Conservation (phyloP, 2,797 vertebrate genomes). For the Gephyroberyx darwinii region DNA sequence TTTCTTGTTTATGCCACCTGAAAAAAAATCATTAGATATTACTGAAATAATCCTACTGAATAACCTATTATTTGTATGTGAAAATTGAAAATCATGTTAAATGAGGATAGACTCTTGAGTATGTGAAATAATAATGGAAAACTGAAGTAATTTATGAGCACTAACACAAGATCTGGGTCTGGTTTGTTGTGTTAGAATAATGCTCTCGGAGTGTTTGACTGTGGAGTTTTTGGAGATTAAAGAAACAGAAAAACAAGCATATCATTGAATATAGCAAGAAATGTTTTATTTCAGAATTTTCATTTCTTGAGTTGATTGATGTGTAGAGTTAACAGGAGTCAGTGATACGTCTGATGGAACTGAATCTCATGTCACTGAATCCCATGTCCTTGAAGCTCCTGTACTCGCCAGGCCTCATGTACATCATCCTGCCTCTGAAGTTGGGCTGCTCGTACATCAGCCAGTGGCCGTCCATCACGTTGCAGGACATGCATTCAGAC, state of each 20-base stretch:
- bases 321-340: slow-evolving; percentile 58
- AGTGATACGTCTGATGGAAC: slow-evolving; percentile 74
- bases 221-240: too few species aligned
- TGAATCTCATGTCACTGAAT: slow-evolving; percentile 59
- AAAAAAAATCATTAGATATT: too few species aligned
- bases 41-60: too few species aligned
- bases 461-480: slow-evolving; percentile 80
- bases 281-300: slow-evolving; percentile 19
- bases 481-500: slow-evolving; percentile 69
- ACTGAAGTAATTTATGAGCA: too few species aligned
- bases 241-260: not conserved
- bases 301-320: not conserved
- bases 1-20: too few species aligned
- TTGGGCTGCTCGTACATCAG: slow-evolving; percentile 78
- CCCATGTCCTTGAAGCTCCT: slow-evolving; percentile 73
- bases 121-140: too few species aligned
- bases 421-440: slow-evolving; percentile 73
- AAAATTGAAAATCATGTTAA: too few species aligned
- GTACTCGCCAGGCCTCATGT: slow-evolving; percentile 80
- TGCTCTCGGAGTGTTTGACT: too few species aligned
- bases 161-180: too few species aligned
- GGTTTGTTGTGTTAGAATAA: too few species aligned
- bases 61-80: too few species aligned
- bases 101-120: too few species aligned
- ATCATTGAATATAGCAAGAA: not conserved